Evolutionary conservation across 2,797 vertebrate species (phyloP), one percentile per base, ranked within the genome.

Genomic region (Orestias chungarensis): DNA sequence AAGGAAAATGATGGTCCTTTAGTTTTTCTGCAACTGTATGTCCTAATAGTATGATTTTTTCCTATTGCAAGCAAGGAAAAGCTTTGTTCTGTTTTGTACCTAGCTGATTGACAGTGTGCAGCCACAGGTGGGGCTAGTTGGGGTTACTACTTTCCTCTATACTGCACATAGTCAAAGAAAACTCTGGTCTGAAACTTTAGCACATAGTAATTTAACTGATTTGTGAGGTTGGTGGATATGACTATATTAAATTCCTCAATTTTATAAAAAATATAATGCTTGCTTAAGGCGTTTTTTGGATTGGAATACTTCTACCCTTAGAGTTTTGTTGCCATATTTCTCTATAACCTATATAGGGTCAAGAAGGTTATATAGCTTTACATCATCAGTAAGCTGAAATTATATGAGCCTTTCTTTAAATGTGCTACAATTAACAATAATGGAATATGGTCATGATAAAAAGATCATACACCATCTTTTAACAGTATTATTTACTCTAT

Each of bases 361-460:
- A 50, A n/a, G 81, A 50, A n/a, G 81, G 69, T 54, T 79, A 70
- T 59, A 79, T 78, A 64, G 69, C 57, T 85, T 86, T 86, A 82
- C 76, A 81, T 62, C 38, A 6, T 0, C 70, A 79, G 38, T 84
- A 89, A 87, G 82, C 82, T 31, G 11, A 74, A 77, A 74, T 68
- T 62, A 84, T 61, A 83, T 88, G 77, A 73, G 6, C 50, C 38
- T 72, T 84, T 80, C 78, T 75, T 78, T 73, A 71, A 54, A 82
- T 44, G 72, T 71, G 76, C 64, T 78, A 73, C 83, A 44, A 44
- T 5, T 3, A 15, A 15, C 14, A 44, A 17, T 44, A 44, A 15
- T 15, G 43, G 43, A 15, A 44, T 44, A 44, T 15, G 3, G 3
- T 17, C 43, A 17, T 44, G 40, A 11, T 42, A 1, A 42, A 42